These are phyloP conservation scores for Suricata suricatta DNA, from an alignment of 2,113 vertebrate species.

Conservation along the genomic window DNA sequence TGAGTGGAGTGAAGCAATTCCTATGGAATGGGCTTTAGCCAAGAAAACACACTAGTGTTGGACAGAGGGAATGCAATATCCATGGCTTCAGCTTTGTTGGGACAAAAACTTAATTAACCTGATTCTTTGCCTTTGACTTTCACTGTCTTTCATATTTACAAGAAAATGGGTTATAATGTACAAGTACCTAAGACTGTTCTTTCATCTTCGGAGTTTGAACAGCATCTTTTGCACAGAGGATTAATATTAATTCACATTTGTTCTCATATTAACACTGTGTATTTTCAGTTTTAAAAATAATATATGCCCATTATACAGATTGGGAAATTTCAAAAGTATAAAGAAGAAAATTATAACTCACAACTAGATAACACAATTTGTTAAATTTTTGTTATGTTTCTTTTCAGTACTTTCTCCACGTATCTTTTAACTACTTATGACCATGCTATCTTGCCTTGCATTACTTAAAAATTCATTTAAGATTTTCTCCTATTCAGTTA, in stretches of 20 bases:
- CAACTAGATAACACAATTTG: not conserved
- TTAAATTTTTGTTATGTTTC: not conserved
- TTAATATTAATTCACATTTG: constrained; percentile 24
- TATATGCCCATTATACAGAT: not conserved
- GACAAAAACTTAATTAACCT: constrained; percentile 14
- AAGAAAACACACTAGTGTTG: not conserved
- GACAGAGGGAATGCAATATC: not conserved
- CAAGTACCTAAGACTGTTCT: not conserved
- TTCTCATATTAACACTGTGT: not conserved
- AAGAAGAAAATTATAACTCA: not conserved
- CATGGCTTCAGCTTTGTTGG: not conserved
- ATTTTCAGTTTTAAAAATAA: constrained; percentile 7
- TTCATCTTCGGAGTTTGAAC: not conserved
- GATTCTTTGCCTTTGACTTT: not conserved
- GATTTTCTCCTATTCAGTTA: not conserved
- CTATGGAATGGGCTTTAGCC: constrained; percentile 56
- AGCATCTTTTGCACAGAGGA: not conserved
- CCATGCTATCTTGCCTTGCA: not conserved
- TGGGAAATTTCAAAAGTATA: not conserved
- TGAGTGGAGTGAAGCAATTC: constrained; percentile 48
- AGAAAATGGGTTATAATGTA: constrained; percentile 35
- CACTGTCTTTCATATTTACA: not conserved
- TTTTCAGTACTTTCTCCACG: not conserved
- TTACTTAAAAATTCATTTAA: not conserved
- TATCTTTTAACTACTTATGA: not conserved